Conservation (phyloP, 2,888 invertebrate genomes). For the Blastobasis lacticolella region DNA sequence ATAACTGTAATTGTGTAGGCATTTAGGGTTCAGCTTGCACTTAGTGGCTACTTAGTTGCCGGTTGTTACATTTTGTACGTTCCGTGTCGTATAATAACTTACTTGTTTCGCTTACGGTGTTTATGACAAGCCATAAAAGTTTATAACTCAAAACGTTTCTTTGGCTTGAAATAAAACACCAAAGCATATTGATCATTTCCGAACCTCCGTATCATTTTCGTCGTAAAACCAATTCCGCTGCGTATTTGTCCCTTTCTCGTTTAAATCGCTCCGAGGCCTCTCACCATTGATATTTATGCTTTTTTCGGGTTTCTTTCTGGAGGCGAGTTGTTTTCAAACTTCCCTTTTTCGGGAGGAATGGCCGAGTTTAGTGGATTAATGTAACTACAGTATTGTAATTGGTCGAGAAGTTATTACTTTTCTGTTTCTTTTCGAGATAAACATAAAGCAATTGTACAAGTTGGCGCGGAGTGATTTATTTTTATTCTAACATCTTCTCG, state of each 20-base stretch:
- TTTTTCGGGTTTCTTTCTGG: slow-evolving; percentile 50
- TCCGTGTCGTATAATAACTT: too few relatives aligned
- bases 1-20: neutral
- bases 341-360: slow-evolving; percentile 47
- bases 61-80: too few relatives aligned
- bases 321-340: slow-evolving; percentile 58
- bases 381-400: slow-evolving; percentile 64
- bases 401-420: slow-evolving; percentile 61
- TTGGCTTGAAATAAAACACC: slow-evolving; percentile 15
- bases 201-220: slow-evolving; percentile 42
- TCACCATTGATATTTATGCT: slow-evolving; percentile 63
- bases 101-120: too few relatives aligned
- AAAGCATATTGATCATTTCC: slow-evolving; percentile 49
- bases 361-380: slow-evolving; percentile 53
- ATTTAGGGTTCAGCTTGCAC: too few relatives aligned
- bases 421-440: slow-evolving; percentile 51
- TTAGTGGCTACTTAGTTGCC: too few relatives aligned
- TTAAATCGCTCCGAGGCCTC: slow-evolving; percentile 42
- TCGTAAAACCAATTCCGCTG: slow-evolving; percentile 50
- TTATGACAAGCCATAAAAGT: neutral
- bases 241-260: slow-evolving; percentile 40
- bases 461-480: slow-evolving; percentile 51
- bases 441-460: slow-evolving; percentile 58
- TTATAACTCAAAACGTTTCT: slow-evolving; percentile 4
- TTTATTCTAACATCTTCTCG: slow-evolving; percentile 46